phyloP scores from a whole-genome alignment of 2,797 vertebrate species.

The Premnoplex brunnescens region DNA sequence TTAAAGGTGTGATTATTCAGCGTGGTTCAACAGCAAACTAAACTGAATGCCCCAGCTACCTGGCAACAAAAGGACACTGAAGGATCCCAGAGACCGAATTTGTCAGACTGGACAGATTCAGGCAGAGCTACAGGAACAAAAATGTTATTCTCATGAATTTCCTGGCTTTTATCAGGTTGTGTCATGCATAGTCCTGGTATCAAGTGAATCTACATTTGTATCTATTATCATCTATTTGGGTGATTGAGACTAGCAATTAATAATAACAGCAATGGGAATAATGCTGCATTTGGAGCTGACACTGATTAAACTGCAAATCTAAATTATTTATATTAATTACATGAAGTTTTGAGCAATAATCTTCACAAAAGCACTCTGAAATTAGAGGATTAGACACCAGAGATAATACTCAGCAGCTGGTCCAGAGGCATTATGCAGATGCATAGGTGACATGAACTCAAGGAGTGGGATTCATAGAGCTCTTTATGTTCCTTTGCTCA shows the following conservation, averaged over 20 bases:
- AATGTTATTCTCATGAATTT: background rate
- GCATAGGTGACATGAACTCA: background rate
- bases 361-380: conserved; percentile 63
- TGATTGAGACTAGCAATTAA: conserved; percentile 36
- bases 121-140: background rate
- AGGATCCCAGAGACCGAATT: background rate
- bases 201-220: conserved; percentile 39
- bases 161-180: background rate
- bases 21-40: background rate
- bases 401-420: conserved; percentile 52
- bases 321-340: conserved; percentile 74
- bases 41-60: background rate
- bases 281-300: conserved; percentile 45
- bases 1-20: background rate
- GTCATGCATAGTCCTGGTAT: background rate
- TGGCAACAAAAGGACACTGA: background rate
- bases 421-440: background rate
- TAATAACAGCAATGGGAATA: conserved; percentile 32
- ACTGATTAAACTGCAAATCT: conserved; percentile 67
- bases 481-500: background rate
- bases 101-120: conserved; percentile 9
- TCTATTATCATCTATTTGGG: conserved; percentile 51
- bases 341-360: conserved; percentile 65
- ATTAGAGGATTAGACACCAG: conserved; percentile 64
- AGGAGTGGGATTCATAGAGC: background rate